These are phyloP conservation scores for Trichonephila clavipes DNA, from an alignment of 1,140 invertebrate species.

Conservation along the genomic window DNA sequence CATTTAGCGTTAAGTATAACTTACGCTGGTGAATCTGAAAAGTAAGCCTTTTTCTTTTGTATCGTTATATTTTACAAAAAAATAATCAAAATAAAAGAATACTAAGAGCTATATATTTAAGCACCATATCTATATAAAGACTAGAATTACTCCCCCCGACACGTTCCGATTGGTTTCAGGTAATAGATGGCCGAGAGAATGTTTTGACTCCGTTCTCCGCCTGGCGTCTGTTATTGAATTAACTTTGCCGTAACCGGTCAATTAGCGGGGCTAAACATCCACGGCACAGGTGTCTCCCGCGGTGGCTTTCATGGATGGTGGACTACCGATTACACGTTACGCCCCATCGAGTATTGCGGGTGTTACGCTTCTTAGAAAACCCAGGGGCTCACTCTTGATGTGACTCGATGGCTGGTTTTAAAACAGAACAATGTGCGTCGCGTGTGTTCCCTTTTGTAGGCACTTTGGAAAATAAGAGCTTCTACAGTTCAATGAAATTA, in stretches of 20 bases:
- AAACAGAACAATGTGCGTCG: too few relatives aligned
- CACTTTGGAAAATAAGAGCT: too few relatives aligned
- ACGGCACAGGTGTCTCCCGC: neutral
- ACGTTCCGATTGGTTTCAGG: neutral
- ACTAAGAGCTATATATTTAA: neutral
- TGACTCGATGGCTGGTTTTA: too few relatives aligned
- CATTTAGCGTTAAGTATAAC: too few relatives aligned
- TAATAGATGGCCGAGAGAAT: neutral
- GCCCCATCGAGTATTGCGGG: too few relatives aligned
- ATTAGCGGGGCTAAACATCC: neutral
- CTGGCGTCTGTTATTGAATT: conserved; percentile 31
- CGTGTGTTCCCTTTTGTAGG: too few relatives aligned
- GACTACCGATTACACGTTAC: neutral
- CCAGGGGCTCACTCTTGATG: too few relatives aligned
- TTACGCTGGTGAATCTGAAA: too few relatives aligned
- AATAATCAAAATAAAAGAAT: neutral
- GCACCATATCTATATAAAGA: neutral
- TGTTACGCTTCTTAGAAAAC: too few relatives aligned
- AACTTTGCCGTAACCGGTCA: conserved; percentile 21
- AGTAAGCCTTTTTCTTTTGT: too few relatives aligned
- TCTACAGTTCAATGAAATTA: too few relatives aligned
- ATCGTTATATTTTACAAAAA: too few relatives aligned
- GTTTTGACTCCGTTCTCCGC: conserved; percentile 1
- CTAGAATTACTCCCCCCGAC: neutral
- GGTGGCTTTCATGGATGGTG: neutral